Evolutionary conservation across 2,888 invertebrate genomes (phyloP).

Genomic region (Andrena haemorrhoa): DNA sequence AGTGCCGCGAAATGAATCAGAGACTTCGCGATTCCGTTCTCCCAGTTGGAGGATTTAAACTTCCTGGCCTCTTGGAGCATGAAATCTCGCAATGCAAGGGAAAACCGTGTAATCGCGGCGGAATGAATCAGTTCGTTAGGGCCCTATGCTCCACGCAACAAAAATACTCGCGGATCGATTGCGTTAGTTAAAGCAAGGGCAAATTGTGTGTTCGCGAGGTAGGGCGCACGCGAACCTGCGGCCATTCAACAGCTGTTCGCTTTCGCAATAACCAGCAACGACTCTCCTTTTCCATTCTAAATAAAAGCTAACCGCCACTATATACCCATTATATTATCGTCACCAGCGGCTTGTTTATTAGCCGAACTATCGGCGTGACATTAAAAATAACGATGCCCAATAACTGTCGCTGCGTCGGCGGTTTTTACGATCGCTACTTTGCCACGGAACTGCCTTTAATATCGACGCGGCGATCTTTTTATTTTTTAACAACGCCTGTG

Average conservation of each 20-base stretch:
- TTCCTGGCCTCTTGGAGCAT: not conserved
- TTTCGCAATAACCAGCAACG: not conserved
- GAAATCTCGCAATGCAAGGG: not conserved
- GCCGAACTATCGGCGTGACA: not conserved
- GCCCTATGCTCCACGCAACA: not conserved
- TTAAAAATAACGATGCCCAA: constrained; percentile 40
- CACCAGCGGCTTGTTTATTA: constrained; percentile 23
- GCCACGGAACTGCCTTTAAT: not conserved
- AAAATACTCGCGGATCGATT: constrained; percentile 38
- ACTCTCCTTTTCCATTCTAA: not conserved
- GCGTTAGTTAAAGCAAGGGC: constrained; percentile 42
- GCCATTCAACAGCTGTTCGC: not conserved
- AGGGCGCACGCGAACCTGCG: constrained; percentile 16
- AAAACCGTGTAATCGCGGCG: not conserved
- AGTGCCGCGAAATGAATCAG: not conserved
- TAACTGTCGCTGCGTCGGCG: constrained; percentile 19
- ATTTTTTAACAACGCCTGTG: not conserved
- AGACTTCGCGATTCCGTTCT: not conserved
- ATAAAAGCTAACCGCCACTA: not conserved
- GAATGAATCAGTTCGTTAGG: constrained; percentile 38
- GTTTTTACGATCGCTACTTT: constrained; percentile 37
- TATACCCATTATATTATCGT: constrained; percentile 26
- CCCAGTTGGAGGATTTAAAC: not conserved
- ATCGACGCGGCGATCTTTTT: not conserved
- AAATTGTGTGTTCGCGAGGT: not conserved